Base-by-base conservation (phyloP, 1,140 invertebrate species). In the Colletes latitarsis region DNA sequence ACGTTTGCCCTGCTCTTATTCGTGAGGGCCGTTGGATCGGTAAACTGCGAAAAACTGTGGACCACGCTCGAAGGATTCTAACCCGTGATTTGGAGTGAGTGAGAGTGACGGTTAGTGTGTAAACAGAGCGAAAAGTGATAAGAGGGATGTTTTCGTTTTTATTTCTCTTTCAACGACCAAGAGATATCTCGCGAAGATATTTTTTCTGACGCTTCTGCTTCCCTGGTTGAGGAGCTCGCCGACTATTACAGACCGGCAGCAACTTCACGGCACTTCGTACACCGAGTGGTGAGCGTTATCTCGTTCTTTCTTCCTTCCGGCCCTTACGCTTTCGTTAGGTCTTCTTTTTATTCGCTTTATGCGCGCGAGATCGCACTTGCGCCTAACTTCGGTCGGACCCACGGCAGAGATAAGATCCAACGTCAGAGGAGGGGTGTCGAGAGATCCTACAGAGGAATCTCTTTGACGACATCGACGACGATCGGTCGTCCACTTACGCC, bases 201-300 rank as follows among this genome's bases (percentile, higher is more conserved):
- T 10, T 71, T 30, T 52, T 52, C 52, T 41, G 43, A 55, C 72
- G 58, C 62, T 62, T 60, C 30, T 77, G 73, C 80, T 70, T 0
- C 21, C 30, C 41, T 19, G 39, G 41, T 58, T 43, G 79, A 69
- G 53, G 14, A 69, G 57, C 46, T 53, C 55, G 21, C 21, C 17
- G 57, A 77, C 53, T 74, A 82, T 88, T 88, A 84, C 84, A 39
- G 84, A 84, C 70, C 75, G 77, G 88, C 89, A 87, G 84, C 88
- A 77, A 89, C 86, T 89, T 89, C 79, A 88, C 87, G 88, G 85
- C 87, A 79, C 84, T 87, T 82, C 84, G 82, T 85, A 67, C 72
- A 77, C 79, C 84, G 74, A 91, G 90, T 91, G 90, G 90, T 91
- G 86, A 91, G 90, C 90, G 86, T 87, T 88, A 87, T 64, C 49